These are phyloP conservation scores for Miltochrista miniata DNA, from an alignment of 2,888 invertebrate genomes.

Conservation along the genomic window DNA sequence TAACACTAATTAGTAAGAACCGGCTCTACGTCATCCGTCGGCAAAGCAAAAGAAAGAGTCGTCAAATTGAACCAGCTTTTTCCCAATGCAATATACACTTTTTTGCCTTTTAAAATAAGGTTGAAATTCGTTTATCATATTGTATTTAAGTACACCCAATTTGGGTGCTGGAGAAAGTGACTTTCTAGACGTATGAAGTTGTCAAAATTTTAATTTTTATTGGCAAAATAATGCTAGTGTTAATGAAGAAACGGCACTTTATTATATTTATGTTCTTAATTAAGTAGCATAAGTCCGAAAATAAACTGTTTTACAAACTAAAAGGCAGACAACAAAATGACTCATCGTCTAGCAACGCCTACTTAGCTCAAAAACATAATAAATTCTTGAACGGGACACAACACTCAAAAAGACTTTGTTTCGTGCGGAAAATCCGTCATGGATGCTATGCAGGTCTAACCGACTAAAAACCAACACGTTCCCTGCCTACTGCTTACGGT, in stretches of 20 bases:
- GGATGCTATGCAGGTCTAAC: too few relatives aligned
- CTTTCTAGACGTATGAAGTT: constrained; percentile 51
- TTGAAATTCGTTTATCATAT: constrained; percentile 23
- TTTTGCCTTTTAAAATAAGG: constrained; percentile 28
- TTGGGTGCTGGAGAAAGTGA: constrained; percentile 63
- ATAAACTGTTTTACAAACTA: too few relatives aligned
- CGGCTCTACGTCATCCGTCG: constrained; percentile 60
- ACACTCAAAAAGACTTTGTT: too few relatives aligned
- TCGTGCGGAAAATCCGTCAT: too few relatives aligned
- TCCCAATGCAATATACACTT: not conserved
- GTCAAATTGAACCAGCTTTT: constrained; percentile 7
- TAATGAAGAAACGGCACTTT: not conserved
- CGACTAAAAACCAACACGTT: too few relatives aligned
- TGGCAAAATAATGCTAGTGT: constrained; percentile 24
- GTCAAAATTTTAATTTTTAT: constrained; percentile 36
- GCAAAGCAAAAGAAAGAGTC: constrained; percentile 57
- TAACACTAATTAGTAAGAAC: constrained; percentile 80
- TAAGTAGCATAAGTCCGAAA: not conserved
- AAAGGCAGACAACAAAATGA: too few relatives aligned
- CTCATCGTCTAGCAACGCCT: too few relatives aligned
- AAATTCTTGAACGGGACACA: too few relatives aligned
- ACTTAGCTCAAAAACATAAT: too few relatives aligned
- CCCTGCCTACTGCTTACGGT: too few relatives aligned
- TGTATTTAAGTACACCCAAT: constrained; percentile 45
- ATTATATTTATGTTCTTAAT: not conserved